Percentiles rank a stretch among this genome's conserved stretches.
Evolutionary conservation across 30 jellyfish, hydroid and myxozoan genomes (phyloP).

Genomic region (Calvadosia cruxmelitensis): DNA sequence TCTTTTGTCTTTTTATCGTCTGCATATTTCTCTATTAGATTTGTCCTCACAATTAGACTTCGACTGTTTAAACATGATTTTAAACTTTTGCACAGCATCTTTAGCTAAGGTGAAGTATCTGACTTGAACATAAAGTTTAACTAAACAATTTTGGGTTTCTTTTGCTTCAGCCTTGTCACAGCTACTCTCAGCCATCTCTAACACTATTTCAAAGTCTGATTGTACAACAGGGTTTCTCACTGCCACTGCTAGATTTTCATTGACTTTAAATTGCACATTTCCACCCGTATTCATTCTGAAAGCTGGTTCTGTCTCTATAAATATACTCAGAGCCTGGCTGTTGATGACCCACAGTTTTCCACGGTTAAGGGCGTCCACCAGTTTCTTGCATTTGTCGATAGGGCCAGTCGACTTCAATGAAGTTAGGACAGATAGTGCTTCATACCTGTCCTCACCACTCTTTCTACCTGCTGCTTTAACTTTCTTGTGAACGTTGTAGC

Average conservation of each 20-base stretch:
- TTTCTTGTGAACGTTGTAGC: constrained; percentile 1
- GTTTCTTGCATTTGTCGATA: not conserved
- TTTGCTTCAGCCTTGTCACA: no score
- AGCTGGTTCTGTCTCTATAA: constrained; percentile 3
- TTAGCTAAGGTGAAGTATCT: constrained; percentile 19
- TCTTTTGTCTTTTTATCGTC: no score
- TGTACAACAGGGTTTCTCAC: no score
- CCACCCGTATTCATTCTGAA: constrained; percentile 10
- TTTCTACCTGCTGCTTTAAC: not conserved
- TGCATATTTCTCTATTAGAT: no score
- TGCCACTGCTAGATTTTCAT: no score
- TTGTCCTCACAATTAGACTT: no score
- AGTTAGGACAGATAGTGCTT: constrained; percentile 1
- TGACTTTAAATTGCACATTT: no score
- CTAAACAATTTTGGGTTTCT: constrained; percentile 10
- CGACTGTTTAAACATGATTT: constrained; percentile 11
- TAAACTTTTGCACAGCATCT: constrained; percentile 18
- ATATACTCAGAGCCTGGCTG: constrained; percentile 5
- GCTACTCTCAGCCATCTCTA: no score
- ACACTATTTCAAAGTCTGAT: no score
- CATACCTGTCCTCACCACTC: constrained; percentile 8
- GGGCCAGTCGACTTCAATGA: constrained; percentile 7
- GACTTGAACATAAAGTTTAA: constrained; percentile 15
- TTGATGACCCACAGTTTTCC: constrained; percentile 12
- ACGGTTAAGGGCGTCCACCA: constrained; percentile 15